A percentile compares a stretch with the other conserved stretches of the same genome.
Conservation (phyloP, 2,797 vertebrate species). For the Myiothlypis chrysogaster region DNA sequence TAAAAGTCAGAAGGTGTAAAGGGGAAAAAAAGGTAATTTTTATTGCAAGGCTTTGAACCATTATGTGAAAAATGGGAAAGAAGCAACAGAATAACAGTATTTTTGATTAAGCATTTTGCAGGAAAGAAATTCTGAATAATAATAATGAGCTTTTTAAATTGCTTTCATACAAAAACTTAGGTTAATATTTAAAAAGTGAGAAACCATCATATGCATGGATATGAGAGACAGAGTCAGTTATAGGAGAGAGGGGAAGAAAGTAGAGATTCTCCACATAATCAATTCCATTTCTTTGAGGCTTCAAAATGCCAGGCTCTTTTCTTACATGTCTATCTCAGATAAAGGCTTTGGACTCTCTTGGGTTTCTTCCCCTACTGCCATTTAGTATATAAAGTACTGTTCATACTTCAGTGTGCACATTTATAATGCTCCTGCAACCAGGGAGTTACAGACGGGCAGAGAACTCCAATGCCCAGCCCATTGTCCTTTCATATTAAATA, state of each 20-base stretch:
- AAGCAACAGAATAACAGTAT: neutral
- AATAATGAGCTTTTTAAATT: neutral
- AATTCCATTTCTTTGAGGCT: neutral
- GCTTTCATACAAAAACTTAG: neutral
- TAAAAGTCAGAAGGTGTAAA: neutral
- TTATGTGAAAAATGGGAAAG: neutral
- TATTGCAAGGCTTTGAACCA: neutral
- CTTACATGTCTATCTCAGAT: neutral
- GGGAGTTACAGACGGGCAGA: conserved; percentile 1
- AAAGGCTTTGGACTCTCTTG: neutral
- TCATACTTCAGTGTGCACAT: neutral
- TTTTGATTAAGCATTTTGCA: neutral
- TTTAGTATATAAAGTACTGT: neutral
- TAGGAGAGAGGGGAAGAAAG: neutral
- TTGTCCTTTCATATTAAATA: neutral
- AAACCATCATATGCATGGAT: neutral
- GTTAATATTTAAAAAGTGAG: neutral
- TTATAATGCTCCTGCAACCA: neutral
- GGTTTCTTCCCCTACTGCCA: neutral
- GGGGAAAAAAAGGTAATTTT: neutral
- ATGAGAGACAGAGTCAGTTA: neutral
- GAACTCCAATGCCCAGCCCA: neutral
- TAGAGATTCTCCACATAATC: neutral
- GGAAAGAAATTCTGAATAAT: neutral
- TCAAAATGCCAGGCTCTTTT: conserved; percentile 22